Percentiles rank a stretch among this genome's conserved stretches.
phyloP scores from a whole-genome alignment of 1,140 invertebrate genomes.

The Zaprionus gabonicus region DNA sequence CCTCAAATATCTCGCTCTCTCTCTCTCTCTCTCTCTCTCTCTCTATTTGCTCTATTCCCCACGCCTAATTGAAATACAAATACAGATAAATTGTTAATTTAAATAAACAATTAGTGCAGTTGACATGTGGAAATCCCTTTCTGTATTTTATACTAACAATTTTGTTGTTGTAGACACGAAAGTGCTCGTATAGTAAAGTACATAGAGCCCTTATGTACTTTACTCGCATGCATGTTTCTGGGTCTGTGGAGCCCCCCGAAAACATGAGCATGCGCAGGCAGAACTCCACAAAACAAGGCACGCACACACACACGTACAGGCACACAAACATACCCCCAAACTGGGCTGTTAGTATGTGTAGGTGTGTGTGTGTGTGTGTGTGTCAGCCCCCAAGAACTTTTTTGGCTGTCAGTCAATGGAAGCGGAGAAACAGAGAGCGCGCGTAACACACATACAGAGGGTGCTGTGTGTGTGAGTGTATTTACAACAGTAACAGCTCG shows the following conservation, averaged over 20 bases:
- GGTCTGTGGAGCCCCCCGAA: slow-evolving; percentile 39
- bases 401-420: slow-evolving; percentile 82
- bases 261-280: slow-evolving; percentile 72
- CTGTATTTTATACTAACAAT: slow-evolving; percentile 42
- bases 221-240: slow-evolving; percentile 27
- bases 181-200: slow-evolving; percentile 53
- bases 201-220: slow-evolving; percentile 50
- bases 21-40: neutral
- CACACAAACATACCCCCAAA: slow-evolving; percentile 71
- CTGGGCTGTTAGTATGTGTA: slow-evolving; percentile 18
- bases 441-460: slow-evolving; percentile 40
- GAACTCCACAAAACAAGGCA: slow-evolving; percentile 72
- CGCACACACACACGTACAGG: slow-evolving; percentile 43
- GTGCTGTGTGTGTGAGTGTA: slow-evolving; percentile 12
- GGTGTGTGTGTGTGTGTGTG: slow-evolving; percentile 25
- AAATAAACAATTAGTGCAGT: slow-evolving; percentile 25
- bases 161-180: slow-evolving; percentile 74
- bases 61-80: neutral
- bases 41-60: neutral
- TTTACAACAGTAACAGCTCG: slow-evolving; percentile 38
- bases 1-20: neutral
- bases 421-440: slow-evolving; percentile 61
- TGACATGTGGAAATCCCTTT: slow-evolving; percentile 3
- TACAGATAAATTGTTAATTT: neutral
- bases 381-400: slow-evolving; percentile 77